These are phyloP conservation scores for Drosophila athabasca DNA, from an alignment of 1,140 invertebrate species.

Conservation along the genomic window DNA sequence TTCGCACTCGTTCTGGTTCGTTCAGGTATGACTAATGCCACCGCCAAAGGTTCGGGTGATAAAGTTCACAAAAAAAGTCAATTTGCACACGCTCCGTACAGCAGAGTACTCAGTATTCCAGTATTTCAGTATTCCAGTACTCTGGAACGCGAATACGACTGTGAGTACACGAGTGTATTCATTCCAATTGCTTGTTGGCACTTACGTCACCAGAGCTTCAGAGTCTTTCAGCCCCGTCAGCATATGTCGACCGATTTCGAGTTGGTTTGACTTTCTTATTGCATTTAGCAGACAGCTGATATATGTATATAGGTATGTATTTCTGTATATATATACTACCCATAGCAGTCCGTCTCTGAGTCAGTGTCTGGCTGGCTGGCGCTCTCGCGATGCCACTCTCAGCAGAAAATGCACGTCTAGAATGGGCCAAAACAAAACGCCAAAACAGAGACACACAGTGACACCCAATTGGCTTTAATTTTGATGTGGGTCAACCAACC, in stretches of 20 bases:
- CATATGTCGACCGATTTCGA: constrained; percentile 39
- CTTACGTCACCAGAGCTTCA: constrained; percentile 43
- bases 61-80: constrained; percentile 32
- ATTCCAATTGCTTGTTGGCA: constrained; percentile 31
- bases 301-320: too few relatives aligned
- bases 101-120: not conserved
- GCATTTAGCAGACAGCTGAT: constrained; percentile 50
- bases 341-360: constrained; percentile 19
- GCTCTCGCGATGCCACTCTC: constrained; percentile 58
- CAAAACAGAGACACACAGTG: not conserved
- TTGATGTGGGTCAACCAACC: constrained; percentile 31
- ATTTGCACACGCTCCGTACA: constrained; percentile 23
- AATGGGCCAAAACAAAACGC: constrained; percentile 28
- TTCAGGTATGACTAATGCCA: constrained; percentile 57
- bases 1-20: not conserved
- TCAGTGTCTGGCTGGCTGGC: constrained; percentile 50
- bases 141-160: too few relatives aligned
- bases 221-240: constrained; percentile 39
- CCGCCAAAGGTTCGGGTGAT: constrained; percentile 17
- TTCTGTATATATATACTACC: constrained; percentile 1
- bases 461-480: constrained; percentile 2
- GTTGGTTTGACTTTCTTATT: constrained; percentile 44
- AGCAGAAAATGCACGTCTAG: constrained; percentile 65
- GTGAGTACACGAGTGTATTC: too few relatives aligned
- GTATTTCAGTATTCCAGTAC: too few relatives aligned